phyloP scores from a whole-genome alignment of 2,888 invertebrate genomes.

The Nysson spinosus region DNA sequence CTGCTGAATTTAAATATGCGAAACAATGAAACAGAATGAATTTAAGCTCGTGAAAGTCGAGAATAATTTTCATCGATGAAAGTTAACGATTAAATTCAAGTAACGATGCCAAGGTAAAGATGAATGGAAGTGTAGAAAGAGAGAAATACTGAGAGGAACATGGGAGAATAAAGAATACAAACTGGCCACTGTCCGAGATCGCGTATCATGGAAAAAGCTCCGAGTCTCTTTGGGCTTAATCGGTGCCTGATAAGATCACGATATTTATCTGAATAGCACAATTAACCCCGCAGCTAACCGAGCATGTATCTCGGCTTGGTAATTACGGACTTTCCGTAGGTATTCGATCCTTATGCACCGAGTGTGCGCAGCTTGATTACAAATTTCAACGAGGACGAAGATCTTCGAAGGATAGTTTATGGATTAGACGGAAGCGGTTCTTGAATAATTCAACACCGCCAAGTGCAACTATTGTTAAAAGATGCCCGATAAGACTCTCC shows the following conservation, averaged over 20 bases:
- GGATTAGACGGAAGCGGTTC: too few relatives aligned
- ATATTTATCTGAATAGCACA: slow-evolving; percentile 49
- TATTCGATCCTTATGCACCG: not conserved
- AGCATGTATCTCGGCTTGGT: slow-evolving; percentile 21
- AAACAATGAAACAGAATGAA: too few relatives aligned
- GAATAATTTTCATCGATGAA: too few relatives aligned
- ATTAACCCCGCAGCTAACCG: slow-evolving; percentile 44
- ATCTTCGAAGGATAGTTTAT: slow-evolving; percentile 10
- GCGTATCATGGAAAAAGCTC: slow-evolving; percentile 43
- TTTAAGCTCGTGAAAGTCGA: not conserved
- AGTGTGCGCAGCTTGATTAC: slow-evolving; percentile 1
- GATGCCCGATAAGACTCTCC: too few relatives aligned
- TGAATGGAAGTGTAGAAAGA: not conserved
- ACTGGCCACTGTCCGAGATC: slow-evolving; percentile 32
- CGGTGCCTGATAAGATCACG: slow-evolving; percentile 42
- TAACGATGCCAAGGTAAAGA: not conserved
- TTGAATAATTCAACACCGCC: too few relatives aligned
- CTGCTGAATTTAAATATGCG: too few relatives aligned
- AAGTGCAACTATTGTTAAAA: too few relatives aligned
- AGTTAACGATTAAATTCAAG: too few relatives aligned
- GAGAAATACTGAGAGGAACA: not conserved
- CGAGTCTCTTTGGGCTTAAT: slow-evolving; percentile 43
- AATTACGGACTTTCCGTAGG: slow-evolving; percentile 20
- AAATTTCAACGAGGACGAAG: slow-evolving; percentile 23
- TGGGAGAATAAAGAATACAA: slow-evolving; percentile 3